Percentiles rank a stretch among this genome's conserved stretches.
phyloP scores from a whole-genome alignment of 2,888 invertebrate genomes.

The Conus canariensis region DNA sequence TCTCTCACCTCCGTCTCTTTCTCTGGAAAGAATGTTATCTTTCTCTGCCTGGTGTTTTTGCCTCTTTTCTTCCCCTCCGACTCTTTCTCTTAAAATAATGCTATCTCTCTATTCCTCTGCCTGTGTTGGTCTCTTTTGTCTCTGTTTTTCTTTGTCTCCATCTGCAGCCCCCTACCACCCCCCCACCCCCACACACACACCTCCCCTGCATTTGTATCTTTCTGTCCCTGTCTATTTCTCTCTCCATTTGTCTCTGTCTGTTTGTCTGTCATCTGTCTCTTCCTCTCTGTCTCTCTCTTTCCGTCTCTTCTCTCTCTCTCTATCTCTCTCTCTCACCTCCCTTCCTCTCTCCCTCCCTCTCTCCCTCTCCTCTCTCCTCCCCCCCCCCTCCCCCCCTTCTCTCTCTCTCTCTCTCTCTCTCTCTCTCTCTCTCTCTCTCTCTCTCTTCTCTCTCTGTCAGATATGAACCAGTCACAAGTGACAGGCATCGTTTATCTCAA shows the following conservation, averaged over 20 bases:
- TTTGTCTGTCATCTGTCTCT: neutral
- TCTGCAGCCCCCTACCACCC: neutral
- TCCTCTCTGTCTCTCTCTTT: neutral
- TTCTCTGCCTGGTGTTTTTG: neutral
- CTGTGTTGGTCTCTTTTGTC: neutral
- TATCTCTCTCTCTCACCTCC: neutral
- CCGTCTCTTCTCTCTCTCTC: neutral
- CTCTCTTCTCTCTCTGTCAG: no score
- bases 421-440: neutral
- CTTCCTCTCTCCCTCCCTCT: neutral
- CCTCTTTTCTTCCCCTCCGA: neutral
- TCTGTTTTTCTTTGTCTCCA: neutral
- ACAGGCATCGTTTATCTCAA: neutral
- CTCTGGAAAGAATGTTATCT: neutral
- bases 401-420: neutral
- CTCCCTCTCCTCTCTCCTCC: neutral
- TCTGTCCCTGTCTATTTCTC: neutral
- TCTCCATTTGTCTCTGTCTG: neutral
- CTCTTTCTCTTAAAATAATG: neutral
- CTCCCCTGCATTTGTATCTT: neutral
- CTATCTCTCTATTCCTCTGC: neutral
- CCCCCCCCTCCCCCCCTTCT: neutral
- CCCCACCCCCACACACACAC: no score
- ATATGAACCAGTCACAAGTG: no score
- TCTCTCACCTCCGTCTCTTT: no score